Base-by-base conservation (phyloP, 2,888 invertebrate genomes). In the Reticulitermes lucifugus region DNA sequence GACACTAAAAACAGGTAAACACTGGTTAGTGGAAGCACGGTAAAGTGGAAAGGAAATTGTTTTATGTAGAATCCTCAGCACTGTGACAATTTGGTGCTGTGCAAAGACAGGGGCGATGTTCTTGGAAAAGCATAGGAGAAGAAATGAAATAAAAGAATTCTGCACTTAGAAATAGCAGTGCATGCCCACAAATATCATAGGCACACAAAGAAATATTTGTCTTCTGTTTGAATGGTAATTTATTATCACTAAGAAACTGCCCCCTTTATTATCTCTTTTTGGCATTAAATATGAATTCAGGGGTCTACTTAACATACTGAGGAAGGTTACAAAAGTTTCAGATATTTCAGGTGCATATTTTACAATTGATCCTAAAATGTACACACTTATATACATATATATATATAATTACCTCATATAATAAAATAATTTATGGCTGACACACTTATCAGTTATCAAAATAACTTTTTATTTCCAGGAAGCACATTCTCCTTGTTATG, bases 301-400 rank as follows among this genome's bases (percentile, higher is more conserved):
- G 65, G 65, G 25, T n/a, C n/a, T 65, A 65, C 25, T 65, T 65
- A 65, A 65, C 65, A 25, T 73, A 41, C 25, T 73, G 73, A 73
- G 41, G 73, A 73, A 73, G 35, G 2, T 73, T 73, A 73, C 41
- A 73, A 73, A 29, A 73, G 73, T 35, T 29, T 41, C 73, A 73
- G 21, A 41, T 41, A 41, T 29, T 73, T 41, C n/a, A 25, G 6
- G 73, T 41, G 73, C 22, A 73, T 41, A 41, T 14, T 73, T 41
- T 41, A 73, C 41, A 73, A 41, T 18, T 73, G 41, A 41, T 73
- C 73, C 41, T 73, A 29, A 35, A 73, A 73, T 73, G 73, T 73
- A 73, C 73, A 41, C 41, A 73, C 73, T 41, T 73, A 73, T 73
- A 73, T 71, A 71, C 71, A 71, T 71, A 71, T 73, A 73, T 73